Evolutionary conservation across 2,888 invertebrate genomes (phyloP).

Genomic region (Formica aserva): DNA sequence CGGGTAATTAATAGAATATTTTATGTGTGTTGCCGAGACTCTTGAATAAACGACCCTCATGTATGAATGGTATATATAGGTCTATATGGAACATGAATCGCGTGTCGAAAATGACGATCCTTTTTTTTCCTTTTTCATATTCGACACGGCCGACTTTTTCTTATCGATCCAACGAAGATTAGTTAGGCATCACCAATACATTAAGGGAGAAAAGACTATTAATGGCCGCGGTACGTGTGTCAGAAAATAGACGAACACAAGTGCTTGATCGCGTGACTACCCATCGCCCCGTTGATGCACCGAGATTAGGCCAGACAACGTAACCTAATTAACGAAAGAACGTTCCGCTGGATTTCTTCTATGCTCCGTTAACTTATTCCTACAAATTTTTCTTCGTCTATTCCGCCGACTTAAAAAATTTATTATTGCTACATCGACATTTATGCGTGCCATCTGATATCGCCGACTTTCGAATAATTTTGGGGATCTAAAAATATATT

Average conservation of each 20-base stretch:
- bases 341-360: slow-evolving; percentile 62
- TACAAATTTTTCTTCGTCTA: background rate
- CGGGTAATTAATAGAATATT: no score
- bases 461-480: slow-evolving; percentile 4
- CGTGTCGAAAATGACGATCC: background rate
- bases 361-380: slow-evolving; percentile 5
- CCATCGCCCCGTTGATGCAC: slow-evolving; percentile 59
- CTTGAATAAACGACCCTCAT: background rate
- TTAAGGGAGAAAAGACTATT: slow-evolving; percentile 25
- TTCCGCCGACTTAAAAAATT: background rate
- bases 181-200: slow-evolving; percentile 28
- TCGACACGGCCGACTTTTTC: slow-evolving; percentile 30
- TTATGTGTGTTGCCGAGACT: slow-evolving; percentile 14
- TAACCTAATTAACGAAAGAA: slow-evolving; percentile 75
- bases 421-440: background rate
- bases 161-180: slow-evolving; percentile 14
- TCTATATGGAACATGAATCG: background rate
- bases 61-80: background rate
- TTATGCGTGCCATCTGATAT: slow-evolving; percentile 2
- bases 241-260: slow-evolving; percentile 48
- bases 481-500: background rate
- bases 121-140: background rate
- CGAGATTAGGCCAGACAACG: slow-evolving; percentile 75
- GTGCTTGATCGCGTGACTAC: slow-evolving; percentile 69
- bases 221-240: slow-evolving; percentile 38